Conservation (phyloP, 2,797 vertebrate genomes). For the Alcedo quadribrachys region DNA sequence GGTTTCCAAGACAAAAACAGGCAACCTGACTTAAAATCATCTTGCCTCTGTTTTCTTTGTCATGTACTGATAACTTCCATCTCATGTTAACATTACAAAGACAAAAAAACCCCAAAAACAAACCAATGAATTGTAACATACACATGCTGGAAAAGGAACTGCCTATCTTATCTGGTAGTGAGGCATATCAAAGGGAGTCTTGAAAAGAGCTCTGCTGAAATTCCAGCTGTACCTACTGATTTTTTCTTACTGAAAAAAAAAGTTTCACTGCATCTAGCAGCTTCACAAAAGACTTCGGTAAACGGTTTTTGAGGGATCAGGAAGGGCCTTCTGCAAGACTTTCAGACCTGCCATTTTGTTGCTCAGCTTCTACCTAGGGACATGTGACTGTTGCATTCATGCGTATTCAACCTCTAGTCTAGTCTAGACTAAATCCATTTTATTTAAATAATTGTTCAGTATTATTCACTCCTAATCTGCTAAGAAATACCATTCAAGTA, state of each 20-base stretch:
- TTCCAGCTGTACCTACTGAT: neutral
- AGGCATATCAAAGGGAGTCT: neutral
- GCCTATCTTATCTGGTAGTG: neutral
- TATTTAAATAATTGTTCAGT: neutral
- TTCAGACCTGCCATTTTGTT: neutral
- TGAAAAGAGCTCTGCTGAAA: neutral
- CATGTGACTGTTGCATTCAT: neutral
- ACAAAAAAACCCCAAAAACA: neutral
- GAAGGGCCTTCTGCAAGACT: neutral
- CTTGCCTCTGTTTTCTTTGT: slow-evolving; percentile 35
- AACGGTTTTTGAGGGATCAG: neutral
- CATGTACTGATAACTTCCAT: neutral
- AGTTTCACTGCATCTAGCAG: neutral
- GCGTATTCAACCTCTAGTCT: neutral
- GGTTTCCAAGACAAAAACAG: slow-evolving; percentile 66
- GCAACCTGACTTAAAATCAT: slow-evolving; percentile 2
- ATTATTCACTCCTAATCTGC: neutral
- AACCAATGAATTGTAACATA: neutral
- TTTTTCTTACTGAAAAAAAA: neutral
- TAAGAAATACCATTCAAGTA: neutral
- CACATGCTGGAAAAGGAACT: neutral
- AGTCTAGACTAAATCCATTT: neutral
- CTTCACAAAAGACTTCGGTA: neutral
- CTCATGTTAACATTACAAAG: slow-evolving; percentile 11
- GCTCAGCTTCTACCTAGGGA: neutral